A percentile compares a stretch with the other conserved stretches of the same genome.
phyloP scores from a whole-genome alignment of 2,797 vertebrate species.

The Scleropages formosus region DNA sequence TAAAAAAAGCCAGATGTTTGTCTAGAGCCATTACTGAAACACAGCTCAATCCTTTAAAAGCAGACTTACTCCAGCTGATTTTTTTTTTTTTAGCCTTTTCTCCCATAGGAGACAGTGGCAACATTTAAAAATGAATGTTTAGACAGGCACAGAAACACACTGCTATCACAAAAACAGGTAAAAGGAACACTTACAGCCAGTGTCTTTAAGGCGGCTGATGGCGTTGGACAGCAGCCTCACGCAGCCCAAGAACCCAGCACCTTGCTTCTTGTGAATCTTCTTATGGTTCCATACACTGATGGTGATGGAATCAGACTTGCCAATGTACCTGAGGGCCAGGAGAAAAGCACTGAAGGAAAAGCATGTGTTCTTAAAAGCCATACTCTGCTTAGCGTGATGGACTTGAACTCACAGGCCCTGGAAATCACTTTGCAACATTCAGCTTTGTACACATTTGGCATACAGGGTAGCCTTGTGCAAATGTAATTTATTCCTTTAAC shows the following conservation, averaged over 20 bases:
- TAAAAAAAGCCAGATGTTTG: too few species aligned
- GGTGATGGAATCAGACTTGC: conserved; percentile 81
- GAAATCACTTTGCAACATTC: not conserved
- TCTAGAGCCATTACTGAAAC: not conserved
- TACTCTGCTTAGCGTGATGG: not conserved
- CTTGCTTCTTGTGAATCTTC: conserved; percentile 86
- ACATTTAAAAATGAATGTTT: not conserved
- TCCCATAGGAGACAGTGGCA: not conserved
- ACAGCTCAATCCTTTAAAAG: not conserved
- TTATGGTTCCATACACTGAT: conserved; percentile 87
- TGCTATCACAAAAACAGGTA: too few species aligned
- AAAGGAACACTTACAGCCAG: conserved; percentile 74
- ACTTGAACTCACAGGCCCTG: not conserved
- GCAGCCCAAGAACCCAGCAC: conserved; percentile 81
- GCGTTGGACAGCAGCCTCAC: conserved; percentile 80
- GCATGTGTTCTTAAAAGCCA: not conserved
- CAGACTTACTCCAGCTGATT: not conserved
- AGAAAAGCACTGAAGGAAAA: not conserved
- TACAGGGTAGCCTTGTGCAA: not conserved
- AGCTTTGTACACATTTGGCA: not conserved
- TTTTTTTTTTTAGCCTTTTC: not conserved
- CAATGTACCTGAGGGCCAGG: conserved; percentile 63
- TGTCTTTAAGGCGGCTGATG: conserved; percentile 84
- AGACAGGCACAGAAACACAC: not conserved
- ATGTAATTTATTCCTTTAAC: not conserved